Evolutionary conservation across 92 coral and sea anemone species (phyloP).

Genomic region (Scolanthus callimorphus): DNA sequence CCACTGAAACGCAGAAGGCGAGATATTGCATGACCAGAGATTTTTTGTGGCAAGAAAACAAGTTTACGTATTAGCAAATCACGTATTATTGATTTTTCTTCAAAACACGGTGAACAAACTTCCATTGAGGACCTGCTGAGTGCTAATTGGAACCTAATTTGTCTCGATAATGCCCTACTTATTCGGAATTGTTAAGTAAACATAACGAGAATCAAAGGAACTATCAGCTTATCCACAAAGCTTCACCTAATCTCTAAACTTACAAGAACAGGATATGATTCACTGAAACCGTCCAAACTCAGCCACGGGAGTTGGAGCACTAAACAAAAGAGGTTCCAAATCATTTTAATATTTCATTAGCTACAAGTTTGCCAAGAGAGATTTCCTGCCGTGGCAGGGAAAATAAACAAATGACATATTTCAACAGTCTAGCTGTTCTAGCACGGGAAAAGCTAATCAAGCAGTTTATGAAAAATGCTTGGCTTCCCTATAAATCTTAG

Average conservation of each 20-base stretch:
- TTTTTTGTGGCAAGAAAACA: background rate
- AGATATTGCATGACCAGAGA: background rate
- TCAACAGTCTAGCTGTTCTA: background rate
- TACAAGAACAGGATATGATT: background rate
- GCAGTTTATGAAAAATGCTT: background rate
- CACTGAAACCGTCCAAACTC: background rate
- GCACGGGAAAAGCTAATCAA: background rate
- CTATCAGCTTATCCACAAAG: background rate
- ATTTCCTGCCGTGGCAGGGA: background rate
- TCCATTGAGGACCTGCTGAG: conserved; percentile 69
- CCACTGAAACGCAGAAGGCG: too few relatives aligned
- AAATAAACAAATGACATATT: background rate
- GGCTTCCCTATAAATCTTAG: background rate
- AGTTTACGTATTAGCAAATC: conserved; percentile 52
- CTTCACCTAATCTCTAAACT: background rate
- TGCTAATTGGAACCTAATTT: conserved; percentile 88
- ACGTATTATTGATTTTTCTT: conserved; percentile 57
- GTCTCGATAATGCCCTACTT: conserved; percentile 50
- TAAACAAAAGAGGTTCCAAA: conserved; percentile 10
- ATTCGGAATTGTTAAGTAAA: background rate
- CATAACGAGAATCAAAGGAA: background rate
- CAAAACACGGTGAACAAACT: conserved; percentile 34
- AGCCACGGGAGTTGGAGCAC: background rate
- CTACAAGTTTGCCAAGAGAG: background rate
- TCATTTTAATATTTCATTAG: conserved; percentile 22